phyloP scores from a whole-genome alignment of 2,113 vertebrate species.

The Zapornia atra region DNA sequence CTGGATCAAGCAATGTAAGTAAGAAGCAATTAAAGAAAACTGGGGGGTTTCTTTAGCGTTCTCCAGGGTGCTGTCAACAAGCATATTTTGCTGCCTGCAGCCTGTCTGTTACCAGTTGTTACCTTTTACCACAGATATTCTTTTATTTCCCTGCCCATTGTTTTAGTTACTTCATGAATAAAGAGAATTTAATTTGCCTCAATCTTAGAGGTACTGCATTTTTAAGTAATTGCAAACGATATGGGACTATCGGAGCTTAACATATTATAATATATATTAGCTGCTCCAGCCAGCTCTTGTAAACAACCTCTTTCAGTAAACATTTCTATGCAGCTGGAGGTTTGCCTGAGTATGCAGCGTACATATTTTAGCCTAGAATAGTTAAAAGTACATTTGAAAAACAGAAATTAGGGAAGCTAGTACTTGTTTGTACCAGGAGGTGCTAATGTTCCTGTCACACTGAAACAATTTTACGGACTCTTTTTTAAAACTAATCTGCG shows the following conservation, averaged over 20 bases:
- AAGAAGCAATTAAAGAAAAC: slow-evolving; percentile 29
- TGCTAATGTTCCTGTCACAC: not conserved
- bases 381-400: slow-evolving; percentile 13
- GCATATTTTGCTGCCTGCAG: not conserved
- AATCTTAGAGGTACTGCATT: slow-evolving; percentile 17
- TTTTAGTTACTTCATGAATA: slow-evolving; percentile 39
- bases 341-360: slow-evolving; percentile 20
- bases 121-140: not conserved
- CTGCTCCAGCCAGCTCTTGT: slow-evolving; percentile 18
- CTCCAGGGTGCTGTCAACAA: not conserved
- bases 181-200: slow-evolving; percentile 34
- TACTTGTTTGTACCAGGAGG: not conserved
- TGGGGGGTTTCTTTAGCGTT: not conserved
- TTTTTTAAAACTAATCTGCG: not conserved
- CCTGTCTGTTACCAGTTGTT: not conserved
- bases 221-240: slow-evolving; percentile 53
- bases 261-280: slow-evolving; percentile 50
- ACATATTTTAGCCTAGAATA: slow-evolving; percentile 24
- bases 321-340: slow-evolving; percentile 50
- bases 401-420: not conserved
- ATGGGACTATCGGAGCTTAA: slow-evolving; percentile 9
- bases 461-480: not conserved
- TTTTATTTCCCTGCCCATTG: slow-evolving; percentile 32
- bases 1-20: not conserved
- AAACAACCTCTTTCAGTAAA: slow-evolving; percentile 50